phyloP scores from a whole-genome alignment of 1,140 invertebrate species.

The Gonioctena quinquepunctata region DNA sequence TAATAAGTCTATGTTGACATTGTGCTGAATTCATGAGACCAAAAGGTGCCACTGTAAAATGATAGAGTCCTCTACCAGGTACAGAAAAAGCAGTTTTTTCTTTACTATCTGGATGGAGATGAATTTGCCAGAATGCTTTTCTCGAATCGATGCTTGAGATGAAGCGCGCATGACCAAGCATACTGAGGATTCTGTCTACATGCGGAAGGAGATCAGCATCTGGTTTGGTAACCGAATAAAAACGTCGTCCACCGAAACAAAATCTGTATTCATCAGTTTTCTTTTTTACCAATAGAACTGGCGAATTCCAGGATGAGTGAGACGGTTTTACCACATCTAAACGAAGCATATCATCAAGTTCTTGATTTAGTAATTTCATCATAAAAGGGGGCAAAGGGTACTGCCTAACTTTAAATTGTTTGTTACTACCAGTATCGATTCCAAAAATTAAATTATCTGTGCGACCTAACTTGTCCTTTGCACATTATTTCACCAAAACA shows the following conservation, averaged over 20 bases:
- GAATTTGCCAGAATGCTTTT: not conserved
- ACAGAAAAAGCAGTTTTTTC: slow-evolving; percentile 53
- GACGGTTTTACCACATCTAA: not conserved
- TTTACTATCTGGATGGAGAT: not conserved
- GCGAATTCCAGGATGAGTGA: not conserved
- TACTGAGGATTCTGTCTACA: not conserved
- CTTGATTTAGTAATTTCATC: not conserved
- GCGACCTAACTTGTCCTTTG: not conserved
- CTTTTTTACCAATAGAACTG: not conserved
- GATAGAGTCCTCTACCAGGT: slow-evolving; percentile 25
- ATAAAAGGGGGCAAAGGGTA: no score
- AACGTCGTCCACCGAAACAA: not conserved
- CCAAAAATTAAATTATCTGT: not conserved
- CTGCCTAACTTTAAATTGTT: no score
- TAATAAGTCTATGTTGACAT: not conserved
- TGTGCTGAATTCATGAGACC: not conserved
- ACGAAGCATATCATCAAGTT: not conserved
- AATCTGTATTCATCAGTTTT: not conserved
- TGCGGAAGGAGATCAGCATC: not conserved
- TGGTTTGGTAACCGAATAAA: not conserved
- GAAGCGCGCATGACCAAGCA: not conserved
- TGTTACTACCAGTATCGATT: no score
- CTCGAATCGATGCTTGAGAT: not conserved
- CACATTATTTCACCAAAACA: not conserved
- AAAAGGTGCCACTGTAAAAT: slow-evolving; percentile 41